phyloP scores from a whole-genome alignment of 1,140 invertebrate genomes.

The Musca domestica region DNA sequence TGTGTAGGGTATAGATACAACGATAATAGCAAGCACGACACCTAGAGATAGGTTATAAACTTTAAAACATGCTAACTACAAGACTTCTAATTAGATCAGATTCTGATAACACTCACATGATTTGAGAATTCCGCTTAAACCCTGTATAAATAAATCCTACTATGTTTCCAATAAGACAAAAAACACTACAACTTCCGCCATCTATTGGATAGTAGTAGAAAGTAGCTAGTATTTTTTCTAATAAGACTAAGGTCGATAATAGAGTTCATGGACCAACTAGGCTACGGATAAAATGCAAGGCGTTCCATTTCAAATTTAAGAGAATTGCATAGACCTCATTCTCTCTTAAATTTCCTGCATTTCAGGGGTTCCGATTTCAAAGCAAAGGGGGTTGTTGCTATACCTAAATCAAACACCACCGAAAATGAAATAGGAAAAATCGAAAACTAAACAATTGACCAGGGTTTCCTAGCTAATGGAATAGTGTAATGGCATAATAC shows the following conservation, averaged over 20 bases:
- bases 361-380: background rate
- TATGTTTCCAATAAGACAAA: too few relatives aligned
- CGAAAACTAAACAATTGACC: constrained; percentile 12
- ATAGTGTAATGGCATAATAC: background rate
- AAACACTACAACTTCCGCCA: background rate
- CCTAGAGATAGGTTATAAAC: too few relatives aligned
- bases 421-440: too few relatives aligned
- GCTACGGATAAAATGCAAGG: constrained; percentile 1
- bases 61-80: too few relatives aligned
- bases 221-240: background rate
- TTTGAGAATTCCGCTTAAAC: too few relatives aligned
- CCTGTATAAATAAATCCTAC: too few relatives aligned
- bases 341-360: background rate
- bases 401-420: background rate
- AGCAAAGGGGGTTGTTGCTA: background rate
- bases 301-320: background rate
- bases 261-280: background rate
- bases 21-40: too few relatives aligned
- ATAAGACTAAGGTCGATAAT: constrained; percentile 13
- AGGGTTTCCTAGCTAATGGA: too few relatives aligned
- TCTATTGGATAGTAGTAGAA: background rate
- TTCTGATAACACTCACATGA: too few relatives aligned
- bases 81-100: too few relatives aligned
- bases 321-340: background rate
- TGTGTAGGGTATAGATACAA: too few relatives aligned